Base-by-base conservation (phyloP, 2,113 vertebrate species). In the Microcebus jonahi region DNA sequence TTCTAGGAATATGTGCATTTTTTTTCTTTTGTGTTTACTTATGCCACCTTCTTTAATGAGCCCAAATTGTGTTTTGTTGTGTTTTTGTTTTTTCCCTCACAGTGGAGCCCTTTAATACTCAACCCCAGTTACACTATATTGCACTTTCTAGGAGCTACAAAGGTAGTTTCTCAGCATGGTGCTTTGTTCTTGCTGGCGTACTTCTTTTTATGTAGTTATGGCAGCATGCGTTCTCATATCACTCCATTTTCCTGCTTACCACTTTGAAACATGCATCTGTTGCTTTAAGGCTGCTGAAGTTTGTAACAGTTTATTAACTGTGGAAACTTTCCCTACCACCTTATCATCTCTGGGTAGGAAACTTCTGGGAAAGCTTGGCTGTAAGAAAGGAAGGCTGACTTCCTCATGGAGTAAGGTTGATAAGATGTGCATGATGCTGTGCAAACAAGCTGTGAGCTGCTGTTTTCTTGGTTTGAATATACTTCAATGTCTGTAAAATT, bases 71-170 rank as follows among this genome's bases (percentile, higher is more conserved):
- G 68, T 82, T 63, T 25, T 96, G 39, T 73, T 96, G 75, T 98
- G 91, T 98, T 94, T 98, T 97, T 98, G 98, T 97, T 98, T 98
- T 99, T 98, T 99, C 98, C 98, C 98, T 99, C 99, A 98, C 99
- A 99, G 99, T 99, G 99, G 99, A 99, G 99, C 95, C 99, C 99
- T 98, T 99, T 99, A 99, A 99, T 99, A 98, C 99, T 99, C 99
- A 99, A 99, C 97, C 99, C 99, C 99, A 99, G 99, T 99, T 99
- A 99, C 98, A 99, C 99, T 98, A 99, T 99, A 98, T 99, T 99
- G 99, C 99, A 99, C 99, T 99, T 99, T 99, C 99, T 99, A 99
- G 99, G 99, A 99, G 99, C 99, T 98, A 99, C 99, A 97, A 99
- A 99, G 99, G 99, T 99, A 99, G 99, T 98, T 98, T 98, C 95